Conservation (phyloP, 2,888 invertebrate genomes). For the Patella pellucida region DNA sequence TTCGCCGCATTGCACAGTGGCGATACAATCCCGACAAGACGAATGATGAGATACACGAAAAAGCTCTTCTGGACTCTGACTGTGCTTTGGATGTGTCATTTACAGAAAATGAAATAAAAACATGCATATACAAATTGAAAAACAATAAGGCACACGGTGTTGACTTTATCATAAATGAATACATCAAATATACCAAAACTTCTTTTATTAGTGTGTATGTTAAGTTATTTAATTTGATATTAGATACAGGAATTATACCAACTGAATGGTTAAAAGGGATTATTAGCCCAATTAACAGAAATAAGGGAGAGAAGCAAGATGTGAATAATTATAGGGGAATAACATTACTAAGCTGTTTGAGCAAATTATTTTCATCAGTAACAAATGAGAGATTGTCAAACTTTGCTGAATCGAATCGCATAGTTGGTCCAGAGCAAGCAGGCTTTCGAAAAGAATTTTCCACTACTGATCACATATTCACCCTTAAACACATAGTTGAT, state of each 20-base stretch:
- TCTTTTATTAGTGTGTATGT: neutral
- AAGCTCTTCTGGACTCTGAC: too few relatives aligned
- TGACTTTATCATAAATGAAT: constrained; percentile 22
- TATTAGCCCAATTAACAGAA: constrained; percentile 20
- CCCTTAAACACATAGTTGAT: constrained; percentile 12
- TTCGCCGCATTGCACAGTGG: too few relatives aligned
- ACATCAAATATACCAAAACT: constrained; percentile 10
- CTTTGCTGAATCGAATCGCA: neutral
- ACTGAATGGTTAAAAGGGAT: constrained; percentile 14
- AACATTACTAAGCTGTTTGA: constrained; percentile 8
- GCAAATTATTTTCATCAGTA: constrained; percentile 7
- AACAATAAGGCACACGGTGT: constrained; percentile 13
- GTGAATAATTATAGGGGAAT: constrained; percentile 21
- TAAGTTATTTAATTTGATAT: constrained; percentile 22
- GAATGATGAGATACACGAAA: too few relatives aligned
- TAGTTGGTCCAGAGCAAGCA: neutral
- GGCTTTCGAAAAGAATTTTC: constrained; percentile 10
- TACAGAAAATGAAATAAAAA: too few relatives aligned
- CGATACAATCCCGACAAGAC: too few relatives aligned
- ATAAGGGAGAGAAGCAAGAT: constrained; percentile 19
- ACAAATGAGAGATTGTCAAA: neutral
- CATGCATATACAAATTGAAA: too few relatives aligned
- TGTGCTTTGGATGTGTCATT: too few relatives aligned
- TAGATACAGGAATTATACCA: constrained; percentile 19
- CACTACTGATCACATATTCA: constrained; percentile 16